Percentiles rank a stretch among this genome's conserved stretches.
These are phyloP conservation scores for Bos indicus DNA, from an alignment of 2,113 vertebrate genomes.

Conservation along the genomic window DNA sequence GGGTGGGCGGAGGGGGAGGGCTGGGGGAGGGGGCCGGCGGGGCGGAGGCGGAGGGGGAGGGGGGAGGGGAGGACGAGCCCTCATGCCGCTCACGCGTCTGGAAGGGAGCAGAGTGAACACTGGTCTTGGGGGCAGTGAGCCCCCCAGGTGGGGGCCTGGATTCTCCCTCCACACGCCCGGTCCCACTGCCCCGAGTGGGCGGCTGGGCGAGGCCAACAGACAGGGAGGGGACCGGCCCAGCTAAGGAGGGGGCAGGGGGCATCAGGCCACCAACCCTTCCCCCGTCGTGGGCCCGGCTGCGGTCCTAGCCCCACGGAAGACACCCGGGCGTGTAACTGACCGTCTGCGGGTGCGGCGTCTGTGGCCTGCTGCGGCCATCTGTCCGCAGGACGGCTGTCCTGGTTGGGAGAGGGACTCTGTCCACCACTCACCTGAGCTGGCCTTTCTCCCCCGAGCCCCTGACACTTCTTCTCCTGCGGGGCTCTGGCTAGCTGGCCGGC, in stretches of 20 bases:
- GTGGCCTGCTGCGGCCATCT: neutral
- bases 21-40: accelerated
- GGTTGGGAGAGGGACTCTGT: too few species aligned
- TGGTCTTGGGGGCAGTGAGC: neutral
- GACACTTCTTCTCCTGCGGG: neutral
- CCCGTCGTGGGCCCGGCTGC: neutral
- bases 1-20: neutral
- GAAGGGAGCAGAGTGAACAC: too few species aligned
- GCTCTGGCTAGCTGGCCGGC: neutral
- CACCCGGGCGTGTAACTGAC: accelerated
- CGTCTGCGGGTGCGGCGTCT: accelerated
- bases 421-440: neutral
- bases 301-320: neutral
- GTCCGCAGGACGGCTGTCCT: neutral
- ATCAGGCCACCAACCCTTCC: neutral
- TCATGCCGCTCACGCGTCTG: accelerated
- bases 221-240: accelerated
- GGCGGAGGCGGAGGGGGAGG: neutral
- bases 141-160: neutral
- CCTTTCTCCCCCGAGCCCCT: neutral
- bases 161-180: neutral
- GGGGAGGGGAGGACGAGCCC: too few species aligned
- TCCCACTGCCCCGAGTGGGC: neutral
- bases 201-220: too few species aligned
- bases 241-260: too few species aligned